Evolutionary conservation across 2,888 invertebrate genomes (phyloP).

Genomic region (Conops quadrifasciatus): DNA sequence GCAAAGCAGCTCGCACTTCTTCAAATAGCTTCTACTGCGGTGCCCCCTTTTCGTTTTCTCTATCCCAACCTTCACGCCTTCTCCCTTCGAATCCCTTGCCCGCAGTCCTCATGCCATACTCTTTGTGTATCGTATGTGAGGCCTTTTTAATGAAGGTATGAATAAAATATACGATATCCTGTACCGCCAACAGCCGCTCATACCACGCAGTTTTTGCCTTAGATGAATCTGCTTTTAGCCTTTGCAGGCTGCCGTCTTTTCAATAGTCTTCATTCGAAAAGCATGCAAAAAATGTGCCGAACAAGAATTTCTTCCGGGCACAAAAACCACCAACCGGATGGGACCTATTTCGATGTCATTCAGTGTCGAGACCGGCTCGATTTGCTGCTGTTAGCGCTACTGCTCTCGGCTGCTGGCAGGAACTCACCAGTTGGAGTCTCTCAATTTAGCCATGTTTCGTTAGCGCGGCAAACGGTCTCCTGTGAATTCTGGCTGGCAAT

Average conservation of each 20-base stretch:
- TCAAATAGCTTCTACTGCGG: background rate
- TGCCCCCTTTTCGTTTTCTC: background rate
- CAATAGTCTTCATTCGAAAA: background rate
- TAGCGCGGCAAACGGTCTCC: too few species aligned
- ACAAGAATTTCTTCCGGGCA: too few species aligned
- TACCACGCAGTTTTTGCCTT: background rate
- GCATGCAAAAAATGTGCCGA: background rate
- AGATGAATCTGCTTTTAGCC: too few species aligned
- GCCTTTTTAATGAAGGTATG: slow-evolving; percentile 42
- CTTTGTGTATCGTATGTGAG: background rate
- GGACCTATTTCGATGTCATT: too few species aligned
- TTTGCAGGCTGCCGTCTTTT: too few species aligned
- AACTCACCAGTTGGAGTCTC: slow-evolving; percentile 12
- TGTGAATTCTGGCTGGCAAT: too few species aligned
- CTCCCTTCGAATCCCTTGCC: background rate
- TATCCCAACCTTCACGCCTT: background rate
- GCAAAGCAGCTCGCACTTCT: background rate
- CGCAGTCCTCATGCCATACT: too few species aligned
- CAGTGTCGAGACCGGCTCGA: too few species aligned
- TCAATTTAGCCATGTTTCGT: slow-evolving; percentile 11
- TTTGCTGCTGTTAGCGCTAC: background rate
- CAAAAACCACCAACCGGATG: too few species aligned
- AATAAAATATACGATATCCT: slow-evolving; percentile 44
- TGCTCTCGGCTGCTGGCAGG: background rate
- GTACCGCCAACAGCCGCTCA: slow-evolving; percentile 24